Evolutionary conservation across 2,797 vertebrate genomes (phyloP), one percentile per base, ranked within the genome.

Genomic region (Sebastes iracundus): DNA sequence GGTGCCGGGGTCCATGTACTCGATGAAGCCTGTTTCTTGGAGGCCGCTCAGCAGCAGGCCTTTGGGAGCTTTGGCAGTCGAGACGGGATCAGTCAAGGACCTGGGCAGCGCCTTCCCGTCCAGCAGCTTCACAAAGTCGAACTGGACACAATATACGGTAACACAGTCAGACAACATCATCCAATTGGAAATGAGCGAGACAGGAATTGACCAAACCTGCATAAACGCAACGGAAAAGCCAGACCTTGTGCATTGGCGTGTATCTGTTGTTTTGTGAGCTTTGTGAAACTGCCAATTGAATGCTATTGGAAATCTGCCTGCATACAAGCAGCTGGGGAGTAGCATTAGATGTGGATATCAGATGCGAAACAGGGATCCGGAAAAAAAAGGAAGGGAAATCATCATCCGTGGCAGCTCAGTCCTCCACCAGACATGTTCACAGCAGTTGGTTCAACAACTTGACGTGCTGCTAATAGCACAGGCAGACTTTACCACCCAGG

Each of bases 71-170:
- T 96, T 95, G 86, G 97, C 97, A 49, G 94, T 92, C 58, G 95
- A 96, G 65, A 96, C 89, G 25, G 93, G 88, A 65, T 97, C 97
- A 67, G 97, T 97, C 53, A 97, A 87, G 86, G 90, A 95, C 92
- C 97, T 97, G 88, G 97, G 97, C 88, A 98, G 93, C 81, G 98
- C 97, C 78, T 98, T 98, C 76, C 98, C 98, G 74, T 99, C 97
- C 96, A 99, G 94, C 90, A 99, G 94, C 87, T 99, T 98, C 89
- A 99, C 97, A 93, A 99, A 99, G 95, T 99, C 98, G 82, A 99
- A 99, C 98, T 99, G 87, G 92, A 86, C 52, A 81, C 61, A 81
- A 67, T 18, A 73, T 14, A 61, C 38, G n/a, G 38, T 14, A 58
- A 67, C 23, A 82, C 11, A 89, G 72, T 81, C 68, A 86, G 55